phyloP scores from a whole-genome alignment of 2,113 vertebrate genomes.

The Etheostoma cragini region DNA sequence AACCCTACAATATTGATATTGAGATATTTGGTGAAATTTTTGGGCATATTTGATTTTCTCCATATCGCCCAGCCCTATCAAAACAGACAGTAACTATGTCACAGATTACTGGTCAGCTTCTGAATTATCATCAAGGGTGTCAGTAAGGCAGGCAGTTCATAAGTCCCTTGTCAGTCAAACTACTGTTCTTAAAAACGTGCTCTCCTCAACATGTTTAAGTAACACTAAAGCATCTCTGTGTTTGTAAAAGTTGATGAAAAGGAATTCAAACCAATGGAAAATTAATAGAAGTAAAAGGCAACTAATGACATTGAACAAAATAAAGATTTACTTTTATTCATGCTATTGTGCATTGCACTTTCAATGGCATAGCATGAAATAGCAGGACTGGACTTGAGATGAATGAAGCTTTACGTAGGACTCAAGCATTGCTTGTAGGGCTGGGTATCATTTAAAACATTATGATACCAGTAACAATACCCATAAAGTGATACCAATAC shows the following conservation, averaged over 20 bases:
- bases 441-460: too few relatives aligned
- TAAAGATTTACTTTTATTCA: background rate
- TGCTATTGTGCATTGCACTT: background rate
- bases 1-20: too few relatives aligned
- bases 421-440: background rate
- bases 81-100: slow-evolving; percentile 31
- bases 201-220: background rate
- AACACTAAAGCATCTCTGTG: slow-evolving; percentile 17
- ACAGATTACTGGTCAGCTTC: slow-evolving; percentile 68
- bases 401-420: background rate
- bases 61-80: too few relatives aligned
- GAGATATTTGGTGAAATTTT: too few relatives aligned
- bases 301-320: background rate
- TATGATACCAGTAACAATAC: too few relatives aligned
- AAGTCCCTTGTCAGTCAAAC: slow-evolving; percentile 1
- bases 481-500: too few relatives aligned
- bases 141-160: slow-evolving; percentile 43
- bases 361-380: background rate
- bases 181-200: background rate
- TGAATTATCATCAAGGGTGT: slow-evolving; percentile 31
- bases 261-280: background rate
- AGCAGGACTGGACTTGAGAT: background rate
- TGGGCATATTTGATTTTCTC: too few relatives aligned
- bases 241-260: background rate
- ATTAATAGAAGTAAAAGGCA: background rate